Conservation (phyloP, 2,113 vertebrate species). For the Zootoca vivipara region DNA sequence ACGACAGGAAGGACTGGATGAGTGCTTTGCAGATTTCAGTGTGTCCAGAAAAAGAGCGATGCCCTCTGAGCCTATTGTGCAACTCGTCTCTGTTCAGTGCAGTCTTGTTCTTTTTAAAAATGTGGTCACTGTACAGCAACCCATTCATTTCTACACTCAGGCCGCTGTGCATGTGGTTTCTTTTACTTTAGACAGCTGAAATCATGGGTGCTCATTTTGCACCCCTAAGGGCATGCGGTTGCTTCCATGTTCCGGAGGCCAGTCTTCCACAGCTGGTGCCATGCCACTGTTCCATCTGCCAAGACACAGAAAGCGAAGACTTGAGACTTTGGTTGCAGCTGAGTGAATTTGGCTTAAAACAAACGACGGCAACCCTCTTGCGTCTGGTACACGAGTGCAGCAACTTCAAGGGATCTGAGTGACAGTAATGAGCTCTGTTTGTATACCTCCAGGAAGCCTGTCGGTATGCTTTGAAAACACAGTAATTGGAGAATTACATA, state of each 20-base stretch:
- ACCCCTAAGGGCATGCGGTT: neutral
- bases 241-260: neutral
- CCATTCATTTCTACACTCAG: neutral
- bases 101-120: neutral
- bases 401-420: conserved; percentile 26
- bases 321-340: conserved; percentile 22
- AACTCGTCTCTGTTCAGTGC: no score
- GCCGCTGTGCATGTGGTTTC: neutral
- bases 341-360: conserved; percentile 35
- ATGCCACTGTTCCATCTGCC: conserved; percentile 6
- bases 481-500: conserved; percentile 21
- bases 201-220: neutral
- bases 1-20: neutral
- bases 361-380: conserved; percentile 35
- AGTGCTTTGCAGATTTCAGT: neutral
- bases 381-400: neutral
- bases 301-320: conserved; percentile 2
- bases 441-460: conserved; percentile 16
- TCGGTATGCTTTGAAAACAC: conserved; percentile 44
- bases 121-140: neutral
- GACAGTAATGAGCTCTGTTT: conserved; percentile 50
- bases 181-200: neutral
- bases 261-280: neutral
- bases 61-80: neutral
- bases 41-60: no score